Base-by-base conservation (phyloP, 2,888 invertebrate genomes). In the Hirtodrosophila cameraria region DNA sequence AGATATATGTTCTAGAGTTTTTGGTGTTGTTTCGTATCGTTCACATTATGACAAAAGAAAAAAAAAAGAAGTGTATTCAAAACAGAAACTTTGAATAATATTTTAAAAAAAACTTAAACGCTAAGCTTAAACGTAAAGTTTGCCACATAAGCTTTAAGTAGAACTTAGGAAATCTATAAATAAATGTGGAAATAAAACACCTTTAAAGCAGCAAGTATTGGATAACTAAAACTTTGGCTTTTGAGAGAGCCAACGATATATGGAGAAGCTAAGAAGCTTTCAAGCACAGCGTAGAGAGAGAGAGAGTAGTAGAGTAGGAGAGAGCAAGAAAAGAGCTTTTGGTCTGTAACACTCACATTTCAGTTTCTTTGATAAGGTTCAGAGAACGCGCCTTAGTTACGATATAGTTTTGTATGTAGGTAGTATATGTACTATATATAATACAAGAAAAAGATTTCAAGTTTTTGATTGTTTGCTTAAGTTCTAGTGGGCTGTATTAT, bases 401-500 rank as follows among this genome's bases (percentile, higher is more conserved):
- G 58, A 58, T 53, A 28, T 31, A 57, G 30, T 54, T 52, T 18
- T 45, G 23, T 41, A 20, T 53, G 27, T 54, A 54, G n/a, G n/a
- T 42, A 46, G 31, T 54, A 42, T 53, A 25, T 64, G 11, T 54
- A 38, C 30, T 35, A 52, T 43, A 33, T 46, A 42, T 45, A 15
- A 35, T 50, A 71, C 65, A 54, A 41, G 43, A 53, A 53, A n/a
- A 55, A 52, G 33, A 58, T 46, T 73, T 62, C 60, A 75, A n/a
- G n/a, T 75, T 55, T 77, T 76, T 50, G 60, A 67, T 72, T 52
- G 70, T 58, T 79, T 83, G 69, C 85, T 84, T 86, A 88, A 70
- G 73, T 87, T 76, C 75, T 88, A 85, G 70, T 80, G 58, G 88
- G 86, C 78, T 89, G 87, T 85, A 87, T 88, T 86, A 88, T 89